Percentiles rank a stretch among this genome's conserved stretches.
Conservation (phyloP, 1,140 invertebrate species). For the Drosophila murphyi region DNA sequence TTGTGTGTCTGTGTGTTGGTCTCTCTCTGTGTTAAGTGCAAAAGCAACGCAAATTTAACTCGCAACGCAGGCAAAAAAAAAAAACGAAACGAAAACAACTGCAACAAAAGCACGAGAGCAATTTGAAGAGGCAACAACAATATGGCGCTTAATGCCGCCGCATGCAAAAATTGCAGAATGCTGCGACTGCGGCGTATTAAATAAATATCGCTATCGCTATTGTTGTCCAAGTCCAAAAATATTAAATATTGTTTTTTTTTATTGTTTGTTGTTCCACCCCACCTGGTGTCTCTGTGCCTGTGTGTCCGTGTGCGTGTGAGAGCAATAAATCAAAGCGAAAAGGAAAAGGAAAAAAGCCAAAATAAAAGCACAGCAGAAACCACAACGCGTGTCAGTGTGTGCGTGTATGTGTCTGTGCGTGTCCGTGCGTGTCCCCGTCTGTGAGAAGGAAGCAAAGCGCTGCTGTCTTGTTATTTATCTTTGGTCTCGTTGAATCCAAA, state of each 20-base stretch:
- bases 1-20: constrained; percentile 10
- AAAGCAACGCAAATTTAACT: constrained; percentile 45
- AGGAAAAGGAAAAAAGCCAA: constrained; percentile 15
- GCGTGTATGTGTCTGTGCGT: constrained; percentile 20
- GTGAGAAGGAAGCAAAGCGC: constrained; percentile 42
- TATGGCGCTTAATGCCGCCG: constrained; percentile 57
- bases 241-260: constrained; percentile 36
- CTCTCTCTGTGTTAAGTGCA: constrained; percentile 25
- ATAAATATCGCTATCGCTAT: constrained; percentile 22
- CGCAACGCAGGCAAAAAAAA: constrained; percentile 32
- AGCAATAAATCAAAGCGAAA: constrained; percentile 27
- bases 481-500: constrained; percentile 27
- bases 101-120: constrained; percentile 24
- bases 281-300: constrained; percentile 10
- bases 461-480: constrained; percentile 26
- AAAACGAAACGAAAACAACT: constrained; percentile 34
- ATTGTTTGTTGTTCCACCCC: constrained; percentile 12
- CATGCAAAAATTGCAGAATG: constrained; percentile 55
- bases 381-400: constrained; percentile 34
- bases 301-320: constrained; percentile 16
- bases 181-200: constrained; percentile 21
- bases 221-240: constrained; percentile 4
- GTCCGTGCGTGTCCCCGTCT: constrained; percentile 10
- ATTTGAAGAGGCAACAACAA: constrained; percentile 50
- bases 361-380: constrained; percentile 34